Evolutionary conservation across 2,113 vertebrate genomes (phyloP).

Genomic region (Phyllostomus hastatus): DNA sequence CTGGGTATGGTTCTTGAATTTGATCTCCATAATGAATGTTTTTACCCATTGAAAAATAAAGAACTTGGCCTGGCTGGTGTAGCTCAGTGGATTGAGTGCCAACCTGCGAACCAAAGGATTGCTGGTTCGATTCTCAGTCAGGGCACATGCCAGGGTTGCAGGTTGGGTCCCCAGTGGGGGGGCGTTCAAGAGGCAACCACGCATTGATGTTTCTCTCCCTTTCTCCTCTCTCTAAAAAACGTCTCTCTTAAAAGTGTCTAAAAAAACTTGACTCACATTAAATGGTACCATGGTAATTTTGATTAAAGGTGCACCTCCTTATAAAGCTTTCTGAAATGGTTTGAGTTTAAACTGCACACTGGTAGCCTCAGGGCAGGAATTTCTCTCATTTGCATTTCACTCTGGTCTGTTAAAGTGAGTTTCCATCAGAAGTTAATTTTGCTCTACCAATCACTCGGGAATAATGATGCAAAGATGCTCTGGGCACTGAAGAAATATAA

Average conservation of each 20-base stretch:
- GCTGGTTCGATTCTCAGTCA: no score
- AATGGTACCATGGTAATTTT: not conserved
- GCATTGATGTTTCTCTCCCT: no score
- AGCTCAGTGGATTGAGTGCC: no score
- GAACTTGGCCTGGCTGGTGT: not conserved
- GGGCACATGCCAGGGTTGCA: no score
- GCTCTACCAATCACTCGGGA: not conserved
- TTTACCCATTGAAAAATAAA: not conserved
- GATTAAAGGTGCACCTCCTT: not conserved
- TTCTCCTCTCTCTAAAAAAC: no score
- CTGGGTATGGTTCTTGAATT: not conserved
- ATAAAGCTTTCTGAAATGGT: not conserved
- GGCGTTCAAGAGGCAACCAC: no score
- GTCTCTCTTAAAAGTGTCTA: no score
- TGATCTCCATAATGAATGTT: not conserved
- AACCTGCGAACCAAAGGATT: no score
- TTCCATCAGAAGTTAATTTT: not conserved
- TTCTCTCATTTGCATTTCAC: not conserved
- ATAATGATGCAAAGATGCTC: not conserved
- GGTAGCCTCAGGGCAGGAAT: not conserved
- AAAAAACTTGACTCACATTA: not conserved
- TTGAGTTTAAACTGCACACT: not conserved
- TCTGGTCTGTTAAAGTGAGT: not conserved
- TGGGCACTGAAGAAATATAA: not conserved
- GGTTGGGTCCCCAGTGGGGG: no score